These are phyloP conservation scores for Neosalanx taihuensis DNA, from an alignment of 2,797 vertebrate genomes.

Conservation along the genomic window DNA sequence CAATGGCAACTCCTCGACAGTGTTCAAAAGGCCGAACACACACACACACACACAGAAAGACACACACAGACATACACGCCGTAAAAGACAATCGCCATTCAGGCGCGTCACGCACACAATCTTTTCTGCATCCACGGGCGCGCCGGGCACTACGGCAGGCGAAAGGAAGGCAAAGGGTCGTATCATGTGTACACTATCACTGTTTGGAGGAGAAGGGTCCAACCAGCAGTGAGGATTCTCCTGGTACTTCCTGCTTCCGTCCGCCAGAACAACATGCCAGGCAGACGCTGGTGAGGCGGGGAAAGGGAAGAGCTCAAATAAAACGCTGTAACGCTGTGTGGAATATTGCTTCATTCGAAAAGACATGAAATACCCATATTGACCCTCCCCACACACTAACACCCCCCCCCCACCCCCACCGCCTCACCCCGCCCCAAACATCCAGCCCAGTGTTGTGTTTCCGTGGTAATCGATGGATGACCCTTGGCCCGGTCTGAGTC, in stretches of 20 bases:
- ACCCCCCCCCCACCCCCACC: no score
- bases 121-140: not conserved
- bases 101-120: not conserved
- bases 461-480: slow-evolving; percentile 56
- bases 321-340: slow-evolving; percentile 11
- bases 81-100: not conserved
- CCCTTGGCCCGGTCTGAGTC: slow-evolving; percentile 54
- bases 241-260: not conserved
- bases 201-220: not conserved
- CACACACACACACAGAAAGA: slow-evolving; percentile 8
- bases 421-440: slow-evolving; percentile 1
- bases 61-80: slow-evolving; percentile 15
- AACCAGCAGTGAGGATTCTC: not conserved
- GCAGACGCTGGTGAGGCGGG: slow-evolving; percentile 1
- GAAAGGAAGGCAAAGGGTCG: no score
- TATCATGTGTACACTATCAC: not conserved
- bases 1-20: slow-evolving; percentile 57
- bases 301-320: not conserved
- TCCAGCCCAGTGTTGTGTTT: slow-evolving; percentile 38
- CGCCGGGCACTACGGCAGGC: not conserved
- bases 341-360: slow-evolving; percentile 42
- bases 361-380: slow-evolving; percentile 50
- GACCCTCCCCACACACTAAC: slow-evolving; percentile 15
- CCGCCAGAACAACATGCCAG: not conserved
- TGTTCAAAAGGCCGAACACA: slow-evolving; percentile 21